phyloP scores from a whole-genome alignment of 2,888 invertebrate species.

The Leucophenga montana region DNA sequence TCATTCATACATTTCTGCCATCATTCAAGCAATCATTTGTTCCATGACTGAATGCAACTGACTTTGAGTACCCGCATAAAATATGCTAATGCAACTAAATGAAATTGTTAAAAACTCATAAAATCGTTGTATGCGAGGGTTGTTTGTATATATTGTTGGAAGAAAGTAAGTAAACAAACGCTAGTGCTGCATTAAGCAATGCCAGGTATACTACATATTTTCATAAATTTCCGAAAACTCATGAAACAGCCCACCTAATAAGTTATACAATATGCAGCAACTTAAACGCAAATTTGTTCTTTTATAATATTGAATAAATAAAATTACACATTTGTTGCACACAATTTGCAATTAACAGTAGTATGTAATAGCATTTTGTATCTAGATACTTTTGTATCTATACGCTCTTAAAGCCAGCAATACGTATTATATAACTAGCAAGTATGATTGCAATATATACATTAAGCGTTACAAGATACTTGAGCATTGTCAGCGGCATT shows the following conservation, averaged over 20 bases:
- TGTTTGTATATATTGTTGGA: not conserved
- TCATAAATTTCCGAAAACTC: too few relatives aligned
- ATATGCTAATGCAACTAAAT: conserved; percentile 23
- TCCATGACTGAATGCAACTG: not conserved
- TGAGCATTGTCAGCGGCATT: not conserved
- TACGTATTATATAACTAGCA: not conserved
- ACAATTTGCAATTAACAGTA: conserved; percentile 61
- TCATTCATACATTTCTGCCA: not conserved
- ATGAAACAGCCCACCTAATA: too few relatives aligned
- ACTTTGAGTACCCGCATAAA: conserved; percentile 16
- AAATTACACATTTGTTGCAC: conserved; percentile 41
- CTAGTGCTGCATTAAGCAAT: not conserved
- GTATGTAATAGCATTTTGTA: too few relatives aligned
- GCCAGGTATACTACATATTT: too few relatives aligned
- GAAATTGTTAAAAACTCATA: conserved; percentile 20
- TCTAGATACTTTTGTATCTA: too few relatives aligned
- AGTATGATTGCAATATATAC: not conserved
- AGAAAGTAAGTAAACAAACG: not conserved
- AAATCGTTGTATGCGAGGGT: not conserved
- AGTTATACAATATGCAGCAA: too few relatives aligned
- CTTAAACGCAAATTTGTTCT: too few relatives aligned
- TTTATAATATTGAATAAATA: not conserved
- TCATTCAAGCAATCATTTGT: not conserved
- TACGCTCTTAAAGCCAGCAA: not conserved
- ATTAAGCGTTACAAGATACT: not conserved